Percentiles rank a stretch among this genome's conserved stretches.
These are phyloP conservation scores for Heliothis virescens DNA, from an alignment of 1,140 invertebrate species.

Conservation along the genomic window DNA sequence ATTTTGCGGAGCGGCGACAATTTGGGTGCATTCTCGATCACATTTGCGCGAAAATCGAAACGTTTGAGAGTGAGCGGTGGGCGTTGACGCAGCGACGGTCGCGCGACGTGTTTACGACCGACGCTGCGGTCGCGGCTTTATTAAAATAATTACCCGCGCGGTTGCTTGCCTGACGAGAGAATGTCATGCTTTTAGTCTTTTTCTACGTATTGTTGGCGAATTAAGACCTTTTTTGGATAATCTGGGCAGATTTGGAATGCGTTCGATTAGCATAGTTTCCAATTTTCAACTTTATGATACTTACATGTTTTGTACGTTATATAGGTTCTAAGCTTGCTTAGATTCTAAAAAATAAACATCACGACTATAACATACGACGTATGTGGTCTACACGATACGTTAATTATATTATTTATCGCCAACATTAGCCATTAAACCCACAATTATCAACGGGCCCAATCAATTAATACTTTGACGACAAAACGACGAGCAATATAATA, in stretches of 20 bases:
- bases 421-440: slow-evolving; percentile 11
- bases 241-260: slow-evolving; percentile 27
- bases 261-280: slow-evolving; percentile 28
- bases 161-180: slow-evolving; percentile 49
- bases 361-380: too few relatives aligned
- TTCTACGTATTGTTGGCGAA: slow-evolving; percentile 41
- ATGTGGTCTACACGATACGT: too few relatives aligned
- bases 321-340: not conserved
- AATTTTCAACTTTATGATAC: not conserved
- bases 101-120: slow-evolving; percentile 54
- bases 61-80: slow-evolving; percentile 52
- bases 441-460: not conserved
- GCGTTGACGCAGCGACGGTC: slow-evolving; percentile 48
- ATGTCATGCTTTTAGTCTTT: slow-evolving; percentile 52
- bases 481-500: slow-evolving; percentile 31
- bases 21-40: slow-evolving; percentile 35
- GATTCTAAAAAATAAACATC: not conserved
- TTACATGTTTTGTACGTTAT: not conserved
- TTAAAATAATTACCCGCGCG: slow-evolving; percentile 61
- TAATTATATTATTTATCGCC: too few relatives aligned
- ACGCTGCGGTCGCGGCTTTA: slow-evolving; percentile 52
- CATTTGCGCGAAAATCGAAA: slow-evolving; percentile 54
- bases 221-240: slow-evolving; percentile 44
- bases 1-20: slow-evolving; percentile 13
- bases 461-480: slow-evolving; percentile 9